Conservation (phyloP, 2,797 vertebrate genomes). For the Eospalax fontanierii region DNA sequence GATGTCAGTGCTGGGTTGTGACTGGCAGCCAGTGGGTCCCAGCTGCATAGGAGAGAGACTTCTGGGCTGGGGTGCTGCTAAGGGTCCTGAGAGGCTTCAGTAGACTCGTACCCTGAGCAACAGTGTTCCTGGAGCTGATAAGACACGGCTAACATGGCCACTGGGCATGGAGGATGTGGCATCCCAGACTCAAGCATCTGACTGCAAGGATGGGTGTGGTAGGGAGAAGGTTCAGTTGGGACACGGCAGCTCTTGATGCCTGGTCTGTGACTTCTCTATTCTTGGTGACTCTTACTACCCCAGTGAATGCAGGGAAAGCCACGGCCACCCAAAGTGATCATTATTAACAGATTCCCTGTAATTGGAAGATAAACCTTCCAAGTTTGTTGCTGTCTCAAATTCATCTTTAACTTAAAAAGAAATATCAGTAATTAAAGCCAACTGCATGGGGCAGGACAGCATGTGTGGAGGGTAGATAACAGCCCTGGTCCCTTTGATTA, state of each 20-base stretch:
- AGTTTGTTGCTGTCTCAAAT: conserved; percentile 46
- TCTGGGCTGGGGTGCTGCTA: background rate
- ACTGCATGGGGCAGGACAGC: background rate
- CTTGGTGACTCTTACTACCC: fast-evolving
- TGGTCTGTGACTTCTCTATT: background rate
- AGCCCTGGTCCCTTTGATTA: conserved; percentile 24
- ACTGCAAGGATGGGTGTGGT: background rate
- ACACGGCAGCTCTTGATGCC: background rate
- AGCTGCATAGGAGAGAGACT: background rate
- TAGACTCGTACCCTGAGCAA: no score
- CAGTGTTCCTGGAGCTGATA: background rate
- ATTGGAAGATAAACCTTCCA: conserved; percentile 75
- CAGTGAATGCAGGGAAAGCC: background rate
- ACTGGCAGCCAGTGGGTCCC: fast-evolving
- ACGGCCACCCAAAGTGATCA: background rate
- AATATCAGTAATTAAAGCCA: conserved; percentile 71
- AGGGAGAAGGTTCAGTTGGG: fast-evolving
- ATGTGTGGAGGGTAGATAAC: conserved; percentile 39
- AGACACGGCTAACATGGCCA: background rate
- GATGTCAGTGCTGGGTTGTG: fast-evolving
- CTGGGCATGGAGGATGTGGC: no score
- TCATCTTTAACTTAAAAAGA: conserved; percentile 75
- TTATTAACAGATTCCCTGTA: conserved; percentile 65
- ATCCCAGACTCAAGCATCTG: background rate
- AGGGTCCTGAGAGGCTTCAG: background rate